Evolutionary conservation across 2,113 vertebrate species (phyloP), one percentile per base, ranked within the genome.

Genomic region (Engraulis encrasicolus): DNA sequence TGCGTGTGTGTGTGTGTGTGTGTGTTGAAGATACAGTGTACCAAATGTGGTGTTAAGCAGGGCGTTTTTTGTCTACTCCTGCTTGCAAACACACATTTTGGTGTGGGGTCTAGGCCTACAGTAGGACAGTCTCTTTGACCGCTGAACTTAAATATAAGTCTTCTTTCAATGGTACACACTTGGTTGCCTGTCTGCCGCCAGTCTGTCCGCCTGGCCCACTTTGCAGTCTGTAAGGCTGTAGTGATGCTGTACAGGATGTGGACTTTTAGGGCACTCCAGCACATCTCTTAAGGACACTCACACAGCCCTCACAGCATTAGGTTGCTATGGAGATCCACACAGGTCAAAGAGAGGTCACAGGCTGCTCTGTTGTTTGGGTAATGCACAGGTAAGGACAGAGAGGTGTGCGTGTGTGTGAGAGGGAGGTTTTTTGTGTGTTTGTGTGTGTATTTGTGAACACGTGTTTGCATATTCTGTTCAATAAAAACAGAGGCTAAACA

Each of bases 401-500:
- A 34, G 27, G 31, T 74, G 19, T 45, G 40, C 40, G 9, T 45
- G 40, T 45, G 40, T 45, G 40, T 45, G 40, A n/a, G n/a, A n/a
- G n/a, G n/a, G n/a, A n/a, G n/a, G n/a, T n/a, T n/a, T 18, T 52
- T 27, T 74, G 27, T 66, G 58, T 66, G 58, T 66, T n/a, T 66
- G n/a, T 27, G 52, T 54, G 52, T 54, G 52, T 54, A 19, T 54
- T 17, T 54, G 52, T 17, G 40, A 9, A 45, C 40, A 90, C 85
- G 90, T 93, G 92, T 92, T 88, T 93, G 91, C 88, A 90, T 91
- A 91, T 94, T 90, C 90, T 91, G 92, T 88, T 92, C 91, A 94
- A 94, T 82, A 94, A 95, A 87, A 94, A 94, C 91, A 90, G 91
- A 95, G 93, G 92, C 94, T 94, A 92, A 93, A 92, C 85, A 74